Percentiles rank a stretch among this genome's conserved stretches.
These are phyloP conservation scores for Ascidia mentula DNA, from an alignment of 23 tunicate genomes.

Conservation along the genomic window DNA sequence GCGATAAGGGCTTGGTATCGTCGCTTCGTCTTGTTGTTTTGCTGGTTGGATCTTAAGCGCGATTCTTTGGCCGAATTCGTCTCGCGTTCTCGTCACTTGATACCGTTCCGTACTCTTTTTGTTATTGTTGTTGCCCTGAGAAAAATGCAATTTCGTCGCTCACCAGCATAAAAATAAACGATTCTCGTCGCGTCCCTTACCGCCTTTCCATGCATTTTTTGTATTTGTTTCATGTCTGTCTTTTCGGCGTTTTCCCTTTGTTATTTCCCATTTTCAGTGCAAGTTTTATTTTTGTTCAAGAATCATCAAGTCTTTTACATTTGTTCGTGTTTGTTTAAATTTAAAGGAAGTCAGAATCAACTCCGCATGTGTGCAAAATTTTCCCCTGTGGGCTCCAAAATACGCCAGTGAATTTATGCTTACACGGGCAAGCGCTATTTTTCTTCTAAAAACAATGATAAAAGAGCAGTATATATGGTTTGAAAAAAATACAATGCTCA, in stretches of 20 bases:
- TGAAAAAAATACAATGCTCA: too few species aligned
- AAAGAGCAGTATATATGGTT: too few species aligned
- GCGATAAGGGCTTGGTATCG: neutral
- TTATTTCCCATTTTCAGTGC: neutral
- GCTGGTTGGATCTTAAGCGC: neutral
- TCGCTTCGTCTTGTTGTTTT: neutral
- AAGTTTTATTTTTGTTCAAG: slow-evolving; percentile 6
- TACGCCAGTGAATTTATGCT: too few species aligned
- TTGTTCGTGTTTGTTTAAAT: too few species aligned
- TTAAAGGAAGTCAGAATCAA: too few species aligned
- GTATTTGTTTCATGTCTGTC: too few species aligned
- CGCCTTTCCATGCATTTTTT: neutral
- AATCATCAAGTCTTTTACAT: too few species aligned
- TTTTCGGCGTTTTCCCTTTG: neutral
- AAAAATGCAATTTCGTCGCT: neutral
- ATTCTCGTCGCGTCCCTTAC: neutral
- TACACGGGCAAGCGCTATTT: too few species aligned
- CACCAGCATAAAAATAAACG: neutral
- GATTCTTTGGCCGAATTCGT: neutral
- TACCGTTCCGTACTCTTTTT: neutral
- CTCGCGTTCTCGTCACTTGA: neutral
- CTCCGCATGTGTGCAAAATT: too few species aligned
- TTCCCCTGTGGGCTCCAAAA: too few species aligned
- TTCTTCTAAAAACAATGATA: too few species aligned
- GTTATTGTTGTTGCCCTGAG: neutral